phyloP scores from a whole-genome alignment of 2,113 vertebrate species.

The Crotalus horridus region DNA sequence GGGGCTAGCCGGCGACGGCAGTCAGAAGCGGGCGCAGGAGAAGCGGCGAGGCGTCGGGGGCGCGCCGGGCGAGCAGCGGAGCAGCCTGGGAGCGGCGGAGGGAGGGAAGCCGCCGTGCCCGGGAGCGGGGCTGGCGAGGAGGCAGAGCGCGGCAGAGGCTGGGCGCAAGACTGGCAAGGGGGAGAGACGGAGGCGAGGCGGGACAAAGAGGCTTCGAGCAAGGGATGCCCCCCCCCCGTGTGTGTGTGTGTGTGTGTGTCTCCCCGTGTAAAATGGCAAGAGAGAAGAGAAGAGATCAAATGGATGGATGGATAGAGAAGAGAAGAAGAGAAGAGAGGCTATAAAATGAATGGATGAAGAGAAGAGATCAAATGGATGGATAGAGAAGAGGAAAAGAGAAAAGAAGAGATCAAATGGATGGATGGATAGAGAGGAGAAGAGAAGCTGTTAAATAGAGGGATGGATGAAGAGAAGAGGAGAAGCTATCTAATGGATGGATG shows the following conservation, averaged over 20 bases:
- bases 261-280: conserved; percentile 27
- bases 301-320: neutral
- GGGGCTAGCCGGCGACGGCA: conserved; percentile 29
- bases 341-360: too few relatives aligned
- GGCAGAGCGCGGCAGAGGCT: neutral
- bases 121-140: neutral
- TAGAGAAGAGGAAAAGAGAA: too few relatives aligned
- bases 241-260: too few relatives aligned
- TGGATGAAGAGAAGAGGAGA: too few relatives aligned
- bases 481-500: too few relatives aligned
- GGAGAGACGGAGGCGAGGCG: conserved; percentile 6
- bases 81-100: neutral
- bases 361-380: too few relatives aligned
- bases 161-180: neutral
- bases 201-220: neutral
- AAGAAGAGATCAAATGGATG: neutral
- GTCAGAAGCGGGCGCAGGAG: neutral
- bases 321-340: neutral
- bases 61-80: conserved; percentile 31
- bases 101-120: neutral
- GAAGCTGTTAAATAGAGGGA: too few relatives aligned
- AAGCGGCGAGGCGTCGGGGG: neutral
- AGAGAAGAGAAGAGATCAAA: neutral
- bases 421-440: neutral
- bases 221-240: neutral